Conservation (phyloP, 1,140 invertebrate species). For the Drosophila willistoni region DNA sequence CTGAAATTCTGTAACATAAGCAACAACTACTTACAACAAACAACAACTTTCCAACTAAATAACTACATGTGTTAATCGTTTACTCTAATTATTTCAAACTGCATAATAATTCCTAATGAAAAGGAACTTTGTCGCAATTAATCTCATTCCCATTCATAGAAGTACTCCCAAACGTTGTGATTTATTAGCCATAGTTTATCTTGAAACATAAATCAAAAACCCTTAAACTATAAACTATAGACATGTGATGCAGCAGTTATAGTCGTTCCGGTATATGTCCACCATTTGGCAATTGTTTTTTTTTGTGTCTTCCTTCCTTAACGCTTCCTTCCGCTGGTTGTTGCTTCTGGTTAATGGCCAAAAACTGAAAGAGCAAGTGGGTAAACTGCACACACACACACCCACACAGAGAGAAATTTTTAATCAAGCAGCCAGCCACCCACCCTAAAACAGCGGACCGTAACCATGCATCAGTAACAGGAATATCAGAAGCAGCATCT, state of each 20-base stretch:
- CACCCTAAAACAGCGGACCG: constrained; percentile 28
- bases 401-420: constrained; percentile 62
- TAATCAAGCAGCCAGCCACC: constrained; percentile 68
- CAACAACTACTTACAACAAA: no score
- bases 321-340: constrained; percentile 13
- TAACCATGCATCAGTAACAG: constrained; percentile 26
- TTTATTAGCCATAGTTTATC: constrained; percentile 13
- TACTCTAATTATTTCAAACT: not conserved
- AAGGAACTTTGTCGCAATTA: not conserved
- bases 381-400: constrained; percentile 44
- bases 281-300: constrained; percentile 49
- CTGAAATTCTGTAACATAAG: no score
- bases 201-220: constrained; percentile 21
- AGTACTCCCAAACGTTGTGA: not conserved
- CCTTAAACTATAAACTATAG: constrained; percentile 21
- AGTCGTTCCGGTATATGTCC: constrained; percentile 22
- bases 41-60: not conserved
- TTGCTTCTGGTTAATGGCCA: constrained; percentile 41
- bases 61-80: not conserved
- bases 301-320: constrained; percentile 31
- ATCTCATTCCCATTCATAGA: not conserved
- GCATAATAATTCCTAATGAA: not conserved
- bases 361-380: constrained; percentile 18
- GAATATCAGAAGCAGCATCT: constrained; percentile 51
- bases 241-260: constrained; percentile 29